Base-by-base conservation (phyloP, 2,888 invertebrate genomes). In the Melolontha melolontha region DNA sequence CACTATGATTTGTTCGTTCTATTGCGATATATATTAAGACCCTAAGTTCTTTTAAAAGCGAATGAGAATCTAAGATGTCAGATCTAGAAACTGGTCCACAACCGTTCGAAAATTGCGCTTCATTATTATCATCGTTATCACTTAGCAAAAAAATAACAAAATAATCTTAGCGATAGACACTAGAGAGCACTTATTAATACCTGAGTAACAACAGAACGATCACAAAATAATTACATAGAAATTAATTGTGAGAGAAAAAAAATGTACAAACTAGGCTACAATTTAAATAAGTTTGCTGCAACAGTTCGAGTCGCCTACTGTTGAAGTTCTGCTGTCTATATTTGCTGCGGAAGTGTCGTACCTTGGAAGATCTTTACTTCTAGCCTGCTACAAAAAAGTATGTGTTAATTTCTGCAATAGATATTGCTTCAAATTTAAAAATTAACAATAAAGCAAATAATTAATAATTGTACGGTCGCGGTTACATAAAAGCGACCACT, bases 341-440 rank as follows among this genome's bases (percentile, higher is more conserved):
- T 89, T 89, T 29, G 91, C 90, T 76, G 89, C 84, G 78, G 88
- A 90, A 55, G 89, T 87, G 76, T 92, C 92, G 77, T 92, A 92
- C 80, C 92, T 89, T 29, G 92, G 91, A 74, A 92, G 82, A 83
- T 93, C 94, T 85, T 93, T 93, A 85, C 90, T 91, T 82, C 92
- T 89, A n/a, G 94, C 94, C 88, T 94, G 94, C 89, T 92, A 85
- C 17, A 59, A 72, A 66, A 42, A 41, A 71, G 17, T 47, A 47
- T n/a, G 49, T 62, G 34, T 62, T 62, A 62, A 29, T 62, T 47
- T 57, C 34, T 34, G 34, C 6, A 34, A 34, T 34, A 34, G 5
- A 1, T 22, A 4, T n/a, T 22, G 4, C 22, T 22, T 22, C 22
- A 22, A 22, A 22, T 22, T 22, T 22, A 22, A 22, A n/a, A 2